Percentiles rank a stretch among this genome's conserved stretches.
Evolutionary conservation across 37 sponge, comb jelly and placozoan species (phyloP).

Genomic region (Tethya wilhelma): DNA sequence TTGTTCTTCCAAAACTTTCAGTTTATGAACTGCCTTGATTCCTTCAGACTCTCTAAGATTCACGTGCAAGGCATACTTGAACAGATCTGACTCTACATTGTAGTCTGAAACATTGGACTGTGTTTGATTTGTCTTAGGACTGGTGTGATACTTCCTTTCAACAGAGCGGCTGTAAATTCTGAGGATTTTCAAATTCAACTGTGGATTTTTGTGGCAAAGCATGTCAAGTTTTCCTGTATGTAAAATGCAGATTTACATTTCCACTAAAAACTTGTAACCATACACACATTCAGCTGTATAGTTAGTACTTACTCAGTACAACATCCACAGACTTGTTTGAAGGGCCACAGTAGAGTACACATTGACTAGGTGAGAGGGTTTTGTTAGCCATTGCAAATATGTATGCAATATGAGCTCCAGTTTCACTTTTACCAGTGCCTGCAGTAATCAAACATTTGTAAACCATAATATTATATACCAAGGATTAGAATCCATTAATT

Average conservation of each 20-base stretch:
- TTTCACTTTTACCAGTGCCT: constrained; percentile 83
- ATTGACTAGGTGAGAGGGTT: background rate
- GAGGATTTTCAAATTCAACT: constrained; percentile 33
- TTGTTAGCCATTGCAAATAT: constrained; percentile 49
- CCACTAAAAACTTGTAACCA: background rate
- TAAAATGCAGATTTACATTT: background rate
- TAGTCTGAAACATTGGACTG: background rate
- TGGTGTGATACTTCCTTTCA: constrained; percentile 38
- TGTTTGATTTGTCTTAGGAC: constrained; percentile 21
- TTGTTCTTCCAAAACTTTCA: constrained; percentile 21
- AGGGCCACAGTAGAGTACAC: constrained; percentile 81
- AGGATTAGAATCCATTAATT: no score
- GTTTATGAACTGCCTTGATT: background rate
- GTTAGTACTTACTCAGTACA: constrained; percentile 57
- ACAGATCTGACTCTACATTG: background rate
- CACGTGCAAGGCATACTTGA: constrained; percentile 55
- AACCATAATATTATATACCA: no score
- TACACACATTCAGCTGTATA: background rate
- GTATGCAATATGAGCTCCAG: constrained; percentile 82
- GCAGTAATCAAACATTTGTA: no score
- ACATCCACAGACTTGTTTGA: constrained; percentile 79
- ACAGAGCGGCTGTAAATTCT: constrained; percentile 53
- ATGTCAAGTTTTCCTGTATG: constrained; percentile 32
- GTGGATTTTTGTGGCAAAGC: background rate
- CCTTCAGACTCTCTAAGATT: constrained; percentile 13